A percentile compares a stretch with the other conserved stretches of the same genome.
Conservation (phyloP, 2,113 vertebrate genomes). For the Bubo bubo region DNA sequence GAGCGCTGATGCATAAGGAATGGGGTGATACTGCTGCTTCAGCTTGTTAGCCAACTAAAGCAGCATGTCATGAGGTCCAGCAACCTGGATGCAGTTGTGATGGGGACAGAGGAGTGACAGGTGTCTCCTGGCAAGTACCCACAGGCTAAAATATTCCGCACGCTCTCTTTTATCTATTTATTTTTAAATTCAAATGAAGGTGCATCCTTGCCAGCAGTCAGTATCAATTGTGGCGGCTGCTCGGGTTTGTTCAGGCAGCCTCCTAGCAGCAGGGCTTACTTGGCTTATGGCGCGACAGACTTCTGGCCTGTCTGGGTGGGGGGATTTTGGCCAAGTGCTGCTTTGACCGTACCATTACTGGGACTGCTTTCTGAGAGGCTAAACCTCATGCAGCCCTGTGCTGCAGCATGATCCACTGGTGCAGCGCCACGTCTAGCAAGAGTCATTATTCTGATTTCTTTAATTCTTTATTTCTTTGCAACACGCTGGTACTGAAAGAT, state of each 20-base stretch:
- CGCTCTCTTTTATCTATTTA: not conserved
- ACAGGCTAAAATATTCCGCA: not conserved
- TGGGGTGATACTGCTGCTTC: not conserved
- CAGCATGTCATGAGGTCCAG: not conserved
- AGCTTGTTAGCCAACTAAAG: not conserved
- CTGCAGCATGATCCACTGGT: not conserved
- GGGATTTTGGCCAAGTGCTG: not conserved
- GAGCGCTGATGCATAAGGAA: not conserved
- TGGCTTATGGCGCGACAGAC: not conserved
- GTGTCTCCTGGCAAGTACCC: not conserved
- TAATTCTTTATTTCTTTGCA: not conserved
- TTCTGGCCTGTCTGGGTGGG: not conserved
- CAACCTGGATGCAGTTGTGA: not conserved
- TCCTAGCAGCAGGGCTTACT: rapidly evolving
- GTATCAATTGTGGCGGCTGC: not conserved
- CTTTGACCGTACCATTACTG: not conserved
- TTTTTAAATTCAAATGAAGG: not conserved
- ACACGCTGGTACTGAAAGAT: not conserved
- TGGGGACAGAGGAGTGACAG: not conserved
- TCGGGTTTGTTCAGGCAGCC: not conserved
- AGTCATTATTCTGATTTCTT: not conserved
- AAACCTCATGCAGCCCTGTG: not conserved
- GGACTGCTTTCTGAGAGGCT: not conserved
- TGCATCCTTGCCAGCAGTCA: not conserved
- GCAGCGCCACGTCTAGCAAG: not conserved